Evolutionary conservation across 2,113 vertebrate species (phyloP), one percentile per base, ranked within the genome.

Genomic region (Pampusana beccarii): DNA sequence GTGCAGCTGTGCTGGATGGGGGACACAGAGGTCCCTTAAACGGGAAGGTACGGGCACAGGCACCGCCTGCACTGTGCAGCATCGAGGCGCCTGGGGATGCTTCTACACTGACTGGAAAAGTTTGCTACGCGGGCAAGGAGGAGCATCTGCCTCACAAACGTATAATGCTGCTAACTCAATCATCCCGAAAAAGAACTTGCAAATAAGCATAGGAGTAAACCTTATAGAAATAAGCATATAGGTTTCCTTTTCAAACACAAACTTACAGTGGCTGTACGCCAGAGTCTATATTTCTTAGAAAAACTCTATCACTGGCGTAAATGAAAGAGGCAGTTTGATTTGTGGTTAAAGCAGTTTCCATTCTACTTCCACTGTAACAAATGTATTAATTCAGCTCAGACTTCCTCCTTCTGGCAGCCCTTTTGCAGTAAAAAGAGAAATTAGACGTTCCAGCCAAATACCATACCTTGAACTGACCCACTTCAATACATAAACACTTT

Each of bases 361-460:
- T 98, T 98, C 98, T 98, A 97, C 97, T 98, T 98, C 98, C 98
- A 98, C 98, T 98, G 98, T 98, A 98, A 98, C 98, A 98, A 98
- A 98, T 98, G 98, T 98, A 98, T 98, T 98, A 98, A 98, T 98
- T 98, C 98, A 98, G 98, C 97, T 98, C 98, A 98, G 98, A 98
- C 98, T 98, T 98, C 98, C 98, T 98, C 96, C 97, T 98, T 97
- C 98, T 98, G 98, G 98, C 98, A 98, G 98, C 95, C 97, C 82
- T 98, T 98, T 98, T 95, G 96, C 98, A 98, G 98, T 98, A 98
- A 98, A 98, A 98, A 98, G 98, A 98, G 98, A 98, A 98, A 98
- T 98, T 97, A 98, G 98, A 98, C 98, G 97, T 98, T 97, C 97
- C 95, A 98, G 98, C 98, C 98, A 98, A 98, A 98, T 98, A 98